phyloP scores from a whole-genome alignment of 2,113 vertebrate genomes.

The Archilochus colubris region DNA sequence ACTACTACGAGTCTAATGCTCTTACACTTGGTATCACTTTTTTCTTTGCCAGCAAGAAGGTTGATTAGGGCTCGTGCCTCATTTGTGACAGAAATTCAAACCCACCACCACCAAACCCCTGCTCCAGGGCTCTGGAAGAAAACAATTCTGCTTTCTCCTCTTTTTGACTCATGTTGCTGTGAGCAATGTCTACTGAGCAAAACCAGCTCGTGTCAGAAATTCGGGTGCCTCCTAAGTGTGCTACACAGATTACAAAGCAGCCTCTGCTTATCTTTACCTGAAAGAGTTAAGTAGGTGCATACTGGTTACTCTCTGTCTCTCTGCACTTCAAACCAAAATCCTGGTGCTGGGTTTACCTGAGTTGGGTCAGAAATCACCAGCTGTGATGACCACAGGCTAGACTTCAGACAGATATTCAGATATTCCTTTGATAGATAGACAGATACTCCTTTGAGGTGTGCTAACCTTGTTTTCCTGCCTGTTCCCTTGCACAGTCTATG shows the following conservation, averaged over 20 bases:
- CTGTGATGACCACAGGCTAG: accelerated
- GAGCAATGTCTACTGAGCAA: background rate
- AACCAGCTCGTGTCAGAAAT: background rate
- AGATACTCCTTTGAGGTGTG: background rate
- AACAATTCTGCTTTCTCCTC: background rate
- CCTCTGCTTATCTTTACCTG: background rate
- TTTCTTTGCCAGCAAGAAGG: background rate
- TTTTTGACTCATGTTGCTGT: background rate
- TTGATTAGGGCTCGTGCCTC: background rate
- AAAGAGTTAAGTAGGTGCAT: background rate
- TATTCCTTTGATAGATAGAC: too few relatives aligned
- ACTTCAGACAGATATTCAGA: background rate
- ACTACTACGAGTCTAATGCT: background rate
- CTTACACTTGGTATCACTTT: background rate
- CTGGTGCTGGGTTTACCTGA: background rate
- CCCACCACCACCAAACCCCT: background rate
- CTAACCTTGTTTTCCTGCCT: background rate
- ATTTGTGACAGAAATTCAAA: background rate
- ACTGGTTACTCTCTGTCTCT: background rate
- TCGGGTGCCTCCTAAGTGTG: background rate
- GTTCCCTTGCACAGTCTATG: background rate
- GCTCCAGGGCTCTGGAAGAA: background rate
- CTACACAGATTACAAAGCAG: background rate
- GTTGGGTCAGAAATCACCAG: background rate
- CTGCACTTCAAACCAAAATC: background rate